These are phyloP conservation scores for Chiloscyllium plagiosum DNA, from an alignment of 2,113 vertebrate species.

Conservation along the genomic window DNA sequence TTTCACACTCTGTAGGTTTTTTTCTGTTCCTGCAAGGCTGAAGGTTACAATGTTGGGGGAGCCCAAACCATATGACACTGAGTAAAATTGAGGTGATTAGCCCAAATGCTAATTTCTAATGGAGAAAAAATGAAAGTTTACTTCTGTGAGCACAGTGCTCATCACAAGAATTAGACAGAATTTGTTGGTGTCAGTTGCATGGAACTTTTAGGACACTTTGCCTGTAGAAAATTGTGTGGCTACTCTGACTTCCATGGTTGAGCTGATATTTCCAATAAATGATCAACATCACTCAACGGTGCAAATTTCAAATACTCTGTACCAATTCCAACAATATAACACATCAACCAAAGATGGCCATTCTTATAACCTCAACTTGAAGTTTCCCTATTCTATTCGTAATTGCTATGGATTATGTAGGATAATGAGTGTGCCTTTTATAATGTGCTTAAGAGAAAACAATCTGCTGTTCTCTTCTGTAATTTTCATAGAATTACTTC, in stretches of 20 bases:
- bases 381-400: neutral
- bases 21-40: no score
- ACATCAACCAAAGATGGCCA: neutral
- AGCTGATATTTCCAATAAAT: neutral
- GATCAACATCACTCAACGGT: neutral
- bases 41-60: neutral
- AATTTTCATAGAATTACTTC: neutral
- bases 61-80: neutral
- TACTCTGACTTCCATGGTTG: neutral
- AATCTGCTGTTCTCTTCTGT: neutral
- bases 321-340: neutral
- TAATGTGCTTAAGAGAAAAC: neutral
- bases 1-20: neutral
- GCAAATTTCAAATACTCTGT: neutral
- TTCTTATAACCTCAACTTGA: neutral
- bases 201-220: neutral
- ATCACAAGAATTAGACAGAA: neutral
- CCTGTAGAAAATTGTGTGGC: neutral
- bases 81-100: neutral
- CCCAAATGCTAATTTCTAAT: neutral
- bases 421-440: neutral
- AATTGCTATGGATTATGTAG: no score
- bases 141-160: neutral
- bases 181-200: neutral
- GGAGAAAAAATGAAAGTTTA: neutral